These are phyloP conservation scores for Agrochola macilenta DNA, from an alignment of 2,888 invertebrate species.

Conservation along the genomic window DNA sequence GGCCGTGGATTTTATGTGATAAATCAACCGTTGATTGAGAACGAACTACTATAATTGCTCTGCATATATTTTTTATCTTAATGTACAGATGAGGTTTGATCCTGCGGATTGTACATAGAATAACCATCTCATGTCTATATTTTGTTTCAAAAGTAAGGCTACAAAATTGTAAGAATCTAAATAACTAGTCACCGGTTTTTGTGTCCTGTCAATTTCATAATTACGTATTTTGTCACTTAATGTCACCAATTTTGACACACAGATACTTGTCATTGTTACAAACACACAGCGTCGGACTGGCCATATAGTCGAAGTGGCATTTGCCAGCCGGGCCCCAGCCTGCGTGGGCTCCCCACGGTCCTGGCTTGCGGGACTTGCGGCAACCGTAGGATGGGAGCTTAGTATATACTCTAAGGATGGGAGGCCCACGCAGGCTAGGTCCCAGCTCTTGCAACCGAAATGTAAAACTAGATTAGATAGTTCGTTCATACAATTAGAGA, in stretches of 20 bases:
- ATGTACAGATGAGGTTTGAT: conserved; percentile 5
- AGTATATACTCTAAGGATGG: too few species aligned
- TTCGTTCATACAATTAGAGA: too few species aligned
- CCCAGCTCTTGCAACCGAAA: too few species aligned
- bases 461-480: too few species aligned
- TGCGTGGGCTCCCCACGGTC: too few species aligned
- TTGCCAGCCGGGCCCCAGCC: too few species aligned
- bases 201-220: neutral
- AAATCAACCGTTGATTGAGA: conserved; percentile 48
- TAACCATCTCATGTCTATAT: conserved; percentile 68
- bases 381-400: too few species aligned
- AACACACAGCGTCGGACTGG: too few species aligned
- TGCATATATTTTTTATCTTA: conserved; percentile 25
- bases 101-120: conserved; percentile 40
- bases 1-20: conserved; percentile 55
- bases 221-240: neutral
- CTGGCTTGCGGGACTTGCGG: too few species aligned
- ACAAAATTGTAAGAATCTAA: neutral
- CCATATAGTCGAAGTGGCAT: too few species aligned
- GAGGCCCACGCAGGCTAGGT: too few species aligned
- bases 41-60: conserved; percentile 2
- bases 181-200: neutral
- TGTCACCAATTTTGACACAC: neutral
- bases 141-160: neutral
- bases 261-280: neutral